Conservation (phyloP, 2,888 invertebrate genomes). For the Slavum lentiscoides region DNA sequence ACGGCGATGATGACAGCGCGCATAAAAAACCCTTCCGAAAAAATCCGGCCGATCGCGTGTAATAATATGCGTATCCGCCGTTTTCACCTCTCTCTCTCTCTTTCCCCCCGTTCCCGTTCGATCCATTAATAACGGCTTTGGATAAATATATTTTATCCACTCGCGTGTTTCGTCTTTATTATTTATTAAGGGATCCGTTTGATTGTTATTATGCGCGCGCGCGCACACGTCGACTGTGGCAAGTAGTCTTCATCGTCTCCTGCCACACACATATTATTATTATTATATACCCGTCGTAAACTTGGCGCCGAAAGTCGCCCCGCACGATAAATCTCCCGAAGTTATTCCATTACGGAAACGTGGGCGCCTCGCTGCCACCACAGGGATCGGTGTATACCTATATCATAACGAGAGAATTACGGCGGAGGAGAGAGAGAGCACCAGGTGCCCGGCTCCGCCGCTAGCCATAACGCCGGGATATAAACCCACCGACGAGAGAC, state of each 20-base stretch:
- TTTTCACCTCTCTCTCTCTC: too few species aligned
- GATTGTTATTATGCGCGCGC: constrained; percentile 57
- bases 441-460: too few species aligned
- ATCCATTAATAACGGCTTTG: not conserved
- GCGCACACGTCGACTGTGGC: constrained; percentile 57
- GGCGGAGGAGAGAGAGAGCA: too few species aligned
- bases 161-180: constrained; percentile 26
- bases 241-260: too few species aligned
- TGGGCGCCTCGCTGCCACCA: not conserved
- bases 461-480: too few species aligned
- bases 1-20: too few species aligned
- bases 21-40: too few species aligned
- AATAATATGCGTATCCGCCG: too few species aligned
- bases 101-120: too few species aligned
- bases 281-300: constrained; percentile 47
- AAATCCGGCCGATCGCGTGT: too few species aligned
- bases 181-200: constrained; percentile 52
- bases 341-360: constrained; percentile 46
- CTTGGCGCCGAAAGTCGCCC: constrained; percentile 46
- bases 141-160: not conserved
- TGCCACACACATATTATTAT: not conserved
- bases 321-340: constrained; percentile 52
- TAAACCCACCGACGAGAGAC: too few species aligned
- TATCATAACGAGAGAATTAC: too few species aligned
- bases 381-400: not conserved